These are phyloP conservation scores for Formicarius rufipectus DNA, from an alignment of 2,113 vertebrate species.

Conservation along the genomic window DNA sequence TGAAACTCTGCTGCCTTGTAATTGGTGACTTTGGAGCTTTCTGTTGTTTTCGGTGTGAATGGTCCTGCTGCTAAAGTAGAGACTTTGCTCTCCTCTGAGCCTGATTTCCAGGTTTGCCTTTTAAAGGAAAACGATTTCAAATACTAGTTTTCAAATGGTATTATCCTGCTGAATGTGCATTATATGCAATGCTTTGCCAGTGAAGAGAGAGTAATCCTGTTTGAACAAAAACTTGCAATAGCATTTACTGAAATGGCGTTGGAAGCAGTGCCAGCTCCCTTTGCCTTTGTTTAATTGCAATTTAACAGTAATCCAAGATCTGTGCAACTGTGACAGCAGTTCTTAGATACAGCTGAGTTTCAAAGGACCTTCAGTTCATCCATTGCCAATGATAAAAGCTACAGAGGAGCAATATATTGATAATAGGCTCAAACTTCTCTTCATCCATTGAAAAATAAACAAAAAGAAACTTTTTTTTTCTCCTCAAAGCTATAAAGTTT, in stretches of 20 bases:
- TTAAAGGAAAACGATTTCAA: constrained; percentile 39
- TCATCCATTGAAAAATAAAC: background rate
- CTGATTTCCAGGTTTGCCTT: constrained; percentile 6
- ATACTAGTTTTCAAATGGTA: constrained; percentile 7
- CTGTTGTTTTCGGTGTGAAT: background rate
- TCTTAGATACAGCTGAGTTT: constrained; percentile 26
- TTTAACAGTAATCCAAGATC: constrained; percentile 62
- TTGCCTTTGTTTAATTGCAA: constrained; percentile 64
- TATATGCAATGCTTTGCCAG: constrained; percentile 11
- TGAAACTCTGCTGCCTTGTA: background rate
- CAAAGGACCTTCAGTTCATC: constrained; percentile 29
- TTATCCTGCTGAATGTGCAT: constrained; percentile 33
- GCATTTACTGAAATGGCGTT: constrained; percentile 27
- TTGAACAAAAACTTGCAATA: constrained; percentile 48
- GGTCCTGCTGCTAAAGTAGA: constrained; percentile 17
- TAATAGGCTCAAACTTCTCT: constrained; percentile 22
- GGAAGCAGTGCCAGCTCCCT: constrained; percentile 32
- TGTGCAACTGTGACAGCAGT: constrained; percentile 38
- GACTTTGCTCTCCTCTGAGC: background rate
- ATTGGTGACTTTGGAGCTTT: constrained; percentile 55
- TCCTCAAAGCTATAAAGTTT: background rate
- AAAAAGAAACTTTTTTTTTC: background rate
- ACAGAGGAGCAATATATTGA: background rate
- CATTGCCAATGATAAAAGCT: constrained; percentile 17
- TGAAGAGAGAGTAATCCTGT: constrained; percentile 51